A percentile compares a stretch with the other conserved stretches of the same genome.
phyloP scores from a whole-genome alignment of 2,797 vertebrate species.

The Pseudochirops corinnae region DNA sequence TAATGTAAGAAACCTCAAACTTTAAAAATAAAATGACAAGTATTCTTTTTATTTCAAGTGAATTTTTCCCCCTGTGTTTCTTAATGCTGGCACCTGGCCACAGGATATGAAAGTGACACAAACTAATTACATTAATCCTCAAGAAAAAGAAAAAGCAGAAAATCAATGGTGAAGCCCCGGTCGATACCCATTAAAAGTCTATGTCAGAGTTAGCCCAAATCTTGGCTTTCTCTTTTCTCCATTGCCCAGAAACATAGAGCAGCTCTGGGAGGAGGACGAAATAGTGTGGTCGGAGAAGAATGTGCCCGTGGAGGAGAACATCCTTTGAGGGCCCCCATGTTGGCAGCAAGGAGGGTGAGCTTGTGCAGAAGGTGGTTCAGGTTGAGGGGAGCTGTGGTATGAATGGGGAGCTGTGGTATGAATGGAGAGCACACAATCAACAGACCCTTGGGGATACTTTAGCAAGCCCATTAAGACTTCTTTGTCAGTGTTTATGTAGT shows the following conservation, averaged over 20 bases:
- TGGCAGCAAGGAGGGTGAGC: neutral
- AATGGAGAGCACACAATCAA: neutral
- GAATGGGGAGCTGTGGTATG: neutral
- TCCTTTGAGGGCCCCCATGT: neutral
- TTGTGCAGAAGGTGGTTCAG: neutral
- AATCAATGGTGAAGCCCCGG: neutral
- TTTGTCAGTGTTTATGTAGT: neutral
- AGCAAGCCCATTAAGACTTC: neutral
- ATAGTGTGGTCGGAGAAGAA: neutral
- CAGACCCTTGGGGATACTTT: neutral
- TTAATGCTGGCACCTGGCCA: constrained; percentile 15
- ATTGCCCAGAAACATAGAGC: neutral
- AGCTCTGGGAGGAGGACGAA: neutral
- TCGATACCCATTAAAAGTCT: neutral
- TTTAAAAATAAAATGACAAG: neutral
- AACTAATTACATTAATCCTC: constrained; percentile 17
- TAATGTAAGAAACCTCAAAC: neutral
- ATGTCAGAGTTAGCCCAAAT: neutral
- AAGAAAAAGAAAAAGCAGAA: constrained; percentile 28
- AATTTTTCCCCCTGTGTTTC: neutral
- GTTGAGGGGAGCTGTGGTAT: too few relatives aligned
- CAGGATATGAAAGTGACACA: constrained; percentile 12
- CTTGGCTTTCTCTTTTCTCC: neutral
- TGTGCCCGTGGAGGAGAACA: neutral
- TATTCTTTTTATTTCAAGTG: neutral